Evolutionary conservation across 2,888 invertebrate genomes (phyloP).

Genomic region (Uropetala carovei): DNA sequence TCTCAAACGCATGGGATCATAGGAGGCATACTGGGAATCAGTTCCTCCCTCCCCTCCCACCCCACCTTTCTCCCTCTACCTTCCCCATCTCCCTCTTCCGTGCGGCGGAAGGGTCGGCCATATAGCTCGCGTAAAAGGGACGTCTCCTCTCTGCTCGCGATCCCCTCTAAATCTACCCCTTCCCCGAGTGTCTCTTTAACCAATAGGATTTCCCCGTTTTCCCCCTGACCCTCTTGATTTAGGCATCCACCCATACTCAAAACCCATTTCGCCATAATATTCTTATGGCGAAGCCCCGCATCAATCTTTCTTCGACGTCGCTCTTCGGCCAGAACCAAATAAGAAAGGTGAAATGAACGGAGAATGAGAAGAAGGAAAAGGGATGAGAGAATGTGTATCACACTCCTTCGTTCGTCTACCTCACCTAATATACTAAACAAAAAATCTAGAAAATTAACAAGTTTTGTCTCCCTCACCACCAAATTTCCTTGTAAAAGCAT

Average conservation of each 20-base stretch:
- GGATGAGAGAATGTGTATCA: not conserved
- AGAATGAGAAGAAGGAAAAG: not conserved
- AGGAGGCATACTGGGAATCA: no score
- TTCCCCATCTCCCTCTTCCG: no score
- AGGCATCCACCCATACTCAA: not conserved
- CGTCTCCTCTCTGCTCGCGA: no score
- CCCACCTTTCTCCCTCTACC: no score
- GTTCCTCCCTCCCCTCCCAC: no score
- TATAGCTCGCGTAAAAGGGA: no score
- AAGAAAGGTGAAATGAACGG: conserved; percentile 20
- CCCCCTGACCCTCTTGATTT: not conserved
- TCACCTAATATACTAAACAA: not conserved
- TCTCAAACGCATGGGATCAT: no score
- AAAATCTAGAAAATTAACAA: not conserved
- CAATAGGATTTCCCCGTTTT: not conserved
- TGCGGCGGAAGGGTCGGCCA: no score
- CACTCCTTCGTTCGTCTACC: not conserved
- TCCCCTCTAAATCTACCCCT: not conserved
- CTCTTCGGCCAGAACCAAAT: conserved; percentile 26
- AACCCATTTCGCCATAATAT: not conserved
- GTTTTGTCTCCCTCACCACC: not conserved
- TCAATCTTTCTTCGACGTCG: conserved; percentile 55
- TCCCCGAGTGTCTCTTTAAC: not conserved
- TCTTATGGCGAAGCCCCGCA: conserved; percentile 13
- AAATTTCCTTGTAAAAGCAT: no score